Evolutionary conservation across 2,113 vertebrate genomes (phyloP).

Genomic region (Astur gentilis): DNA sequence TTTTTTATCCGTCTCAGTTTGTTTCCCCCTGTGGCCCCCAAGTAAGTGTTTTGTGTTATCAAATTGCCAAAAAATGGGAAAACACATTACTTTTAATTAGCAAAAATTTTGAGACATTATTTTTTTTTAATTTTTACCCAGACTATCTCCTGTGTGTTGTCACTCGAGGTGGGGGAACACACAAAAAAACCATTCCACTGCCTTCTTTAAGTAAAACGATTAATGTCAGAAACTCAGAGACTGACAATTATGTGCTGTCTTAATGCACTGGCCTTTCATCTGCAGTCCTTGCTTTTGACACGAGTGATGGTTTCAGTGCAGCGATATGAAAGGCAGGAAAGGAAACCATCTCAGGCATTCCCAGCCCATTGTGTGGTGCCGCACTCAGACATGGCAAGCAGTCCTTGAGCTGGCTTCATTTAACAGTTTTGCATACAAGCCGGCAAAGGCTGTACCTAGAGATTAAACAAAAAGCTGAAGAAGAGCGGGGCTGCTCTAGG

Average conservation of each 20-base stretch:
- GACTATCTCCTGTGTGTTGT: slow-evolving; percentile 34
- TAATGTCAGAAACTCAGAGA: slow-evolving; percentile 73
- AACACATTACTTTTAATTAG: slow-evolving; percentile 83
- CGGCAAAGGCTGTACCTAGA: neutral
- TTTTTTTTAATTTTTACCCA: slow-evolving; percentile 11
- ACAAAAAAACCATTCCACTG: slow-evolving; percentile 9
- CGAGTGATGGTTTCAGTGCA: slow-evolving; percentile 66
- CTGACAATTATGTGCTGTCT: slow-evolving; percentile 74
- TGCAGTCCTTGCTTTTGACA: slow-evolving; percentile 68
- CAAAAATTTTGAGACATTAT: slow-evolving; percentile 60
- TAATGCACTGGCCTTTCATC: slow-evolving; percentile 77
- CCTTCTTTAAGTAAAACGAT: slow-evolving; percentile 70
- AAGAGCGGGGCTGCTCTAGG: neutral
- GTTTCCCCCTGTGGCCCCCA: slow-evolving; percentile 84
- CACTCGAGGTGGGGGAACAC: neutral
- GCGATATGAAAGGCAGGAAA: slow-evolving; percentile 67
- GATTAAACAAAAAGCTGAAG: neutral
- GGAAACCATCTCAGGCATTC: slow-evolving; percentile 45
- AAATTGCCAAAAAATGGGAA: slow-evolving; percentile 75
- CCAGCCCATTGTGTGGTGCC: slow-evolving; percentile 14
- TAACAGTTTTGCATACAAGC: neutral
- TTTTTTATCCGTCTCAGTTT: slow-evolving; percentile 88
- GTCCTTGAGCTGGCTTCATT: neutral
- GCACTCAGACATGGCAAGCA: neutral
- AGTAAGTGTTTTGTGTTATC: slow-evolving; percentile 86